Percentiles rank a stretch among this genome's conserved stretches.
These are phyloP conservation scores for Gryllus longicercus DNA, from an alignment of 2,888 invertebrate genomes.

Conservation along the genomic window DNA sequence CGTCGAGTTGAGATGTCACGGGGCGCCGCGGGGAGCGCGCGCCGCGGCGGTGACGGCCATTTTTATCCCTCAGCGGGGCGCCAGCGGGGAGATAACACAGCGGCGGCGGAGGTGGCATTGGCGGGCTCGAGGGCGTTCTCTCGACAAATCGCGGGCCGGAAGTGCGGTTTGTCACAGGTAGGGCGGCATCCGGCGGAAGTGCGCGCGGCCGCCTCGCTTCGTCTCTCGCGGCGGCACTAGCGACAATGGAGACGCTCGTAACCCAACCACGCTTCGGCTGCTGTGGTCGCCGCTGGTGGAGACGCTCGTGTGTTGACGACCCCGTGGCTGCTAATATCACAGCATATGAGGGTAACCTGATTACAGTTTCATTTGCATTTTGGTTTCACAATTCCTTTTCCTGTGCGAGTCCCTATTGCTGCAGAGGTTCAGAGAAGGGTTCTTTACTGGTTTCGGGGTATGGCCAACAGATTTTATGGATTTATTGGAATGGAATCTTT, in stretches of 20 bases:
- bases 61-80: not conserved
- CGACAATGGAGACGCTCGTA: too few species aligned
- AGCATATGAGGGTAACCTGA: too few species aligned
- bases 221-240: not conserved
- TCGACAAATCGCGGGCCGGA: slow-evolving; percentile 6
- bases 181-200: not conserved
- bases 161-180: slow-evolving; percentile 4
- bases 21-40: not conserved
- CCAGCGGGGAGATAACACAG: not conserved
- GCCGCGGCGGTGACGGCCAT: not conserved
- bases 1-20: not conserved
- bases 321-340: too few species aligned
- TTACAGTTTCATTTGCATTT: too few species aligned
- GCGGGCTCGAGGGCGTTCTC: not conserved
- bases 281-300: not conserved
- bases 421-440: too few species aligned
- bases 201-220: not conserved
- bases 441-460: too few species aligned
- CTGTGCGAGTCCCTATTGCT: too few species aligned
- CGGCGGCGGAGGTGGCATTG: too few species aligned
- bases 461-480: too few species aligned
- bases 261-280: not conserved
- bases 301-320: not conserved
- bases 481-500: too few species aligned
- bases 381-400: too few species aligned